These are phyloP conservation scores for Tarsius wallacei DNA, from an alignment of 2,797 vertebrate species.

Conservation along the genomic window DNA sequence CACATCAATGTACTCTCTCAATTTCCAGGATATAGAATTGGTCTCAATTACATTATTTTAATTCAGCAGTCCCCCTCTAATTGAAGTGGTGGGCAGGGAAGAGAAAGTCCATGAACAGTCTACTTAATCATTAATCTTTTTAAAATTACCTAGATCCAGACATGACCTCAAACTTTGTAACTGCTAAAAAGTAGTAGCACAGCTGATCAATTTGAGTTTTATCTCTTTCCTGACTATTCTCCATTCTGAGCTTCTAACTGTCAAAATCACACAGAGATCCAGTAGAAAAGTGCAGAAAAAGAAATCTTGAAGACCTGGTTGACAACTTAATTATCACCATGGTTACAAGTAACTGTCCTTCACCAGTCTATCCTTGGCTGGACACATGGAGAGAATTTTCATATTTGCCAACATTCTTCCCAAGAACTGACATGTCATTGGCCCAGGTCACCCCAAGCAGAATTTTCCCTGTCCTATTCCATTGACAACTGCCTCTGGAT, in stretches of 20 bases:
- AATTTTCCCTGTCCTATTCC: slow-evolving; percentile 17
- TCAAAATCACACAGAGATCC: slow-evolving; percentile 36
- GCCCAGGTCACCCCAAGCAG: not conserved
- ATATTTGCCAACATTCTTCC: not conserved
- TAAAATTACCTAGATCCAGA: slow-evolving; percentile 20
- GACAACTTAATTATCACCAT: not conserved
- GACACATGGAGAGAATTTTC: not conserved
- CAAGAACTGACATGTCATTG: not conserved
- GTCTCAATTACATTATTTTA: not conserved
- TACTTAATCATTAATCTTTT: slow-evolving; percentile 2
- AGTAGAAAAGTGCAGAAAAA: not conserved
- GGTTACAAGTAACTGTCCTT: not conserved
- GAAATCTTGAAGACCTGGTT: not conserved
- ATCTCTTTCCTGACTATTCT: not conserved
- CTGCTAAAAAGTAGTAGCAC: not conserved
- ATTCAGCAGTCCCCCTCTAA: not conserved
- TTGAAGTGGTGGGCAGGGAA: not conserved
- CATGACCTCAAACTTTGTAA: slow-evolving; percentile 34
- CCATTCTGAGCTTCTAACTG: not conserved
- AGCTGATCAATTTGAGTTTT: not conserved
- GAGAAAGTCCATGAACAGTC: not conserved
- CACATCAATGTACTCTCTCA: not conserved
- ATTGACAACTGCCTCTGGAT: not conserved
- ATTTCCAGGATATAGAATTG: not conserved
- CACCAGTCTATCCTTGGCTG: not conserved